Conservation (phyloP, 2,797 vertebrate species). For the Balearica regulorum region DNA sequence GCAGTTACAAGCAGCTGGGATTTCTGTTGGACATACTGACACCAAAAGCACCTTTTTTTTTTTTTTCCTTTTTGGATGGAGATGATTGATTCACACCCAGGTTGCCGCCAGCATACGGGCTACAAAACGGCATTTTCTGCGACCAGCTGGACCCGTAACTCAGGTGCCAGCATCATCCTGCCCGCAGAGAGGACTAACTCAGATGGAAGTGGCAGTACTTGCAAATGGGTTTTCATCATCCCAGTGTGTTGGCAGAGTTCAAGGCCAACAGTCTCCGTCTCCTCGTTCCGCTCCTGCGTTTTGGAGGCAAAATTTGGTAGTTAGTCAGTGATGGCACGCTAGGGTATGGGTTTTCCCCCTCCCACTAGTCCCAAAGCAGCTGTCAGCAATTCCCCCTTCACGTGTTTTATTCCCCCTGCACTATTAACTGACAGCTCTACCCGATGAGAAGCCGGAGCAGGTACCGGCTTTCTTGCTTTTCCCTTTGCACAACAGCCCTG, state of each 20-base stretch:
- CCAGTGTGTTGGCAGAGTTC: neutral
- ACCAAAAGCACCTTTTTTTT: neutral
- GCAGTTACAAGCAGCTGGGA: neutral
- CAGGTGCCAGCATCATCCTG: neutral
- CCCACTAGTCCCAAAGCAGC: neutral
- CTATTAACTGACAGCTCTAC: neutral
- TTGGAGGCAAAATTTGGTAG: neutral
- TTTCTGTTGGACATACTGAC: neutral
- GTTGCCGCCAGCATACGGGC: neutral
- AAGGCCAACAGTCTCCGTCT: neutral
- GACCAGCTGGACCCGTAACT: neutral
- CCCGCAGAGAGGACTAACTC: neutral
- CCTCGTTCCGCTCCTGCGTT: neutral
- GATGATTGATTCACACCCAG: neutral
- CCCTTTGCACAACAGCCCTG: neutral
- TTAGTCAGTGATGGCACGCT: neutral
- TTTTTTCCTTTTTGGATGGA: too few species aligned
- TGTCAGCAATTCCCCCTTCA: neutral
- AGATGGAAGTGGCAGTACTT: neutral
- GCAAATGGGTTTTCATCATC: neutral
- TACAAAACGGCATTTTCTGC: neutral
- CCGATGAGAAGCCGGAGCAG: neutral
- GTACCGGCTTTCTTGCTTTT: neutral
- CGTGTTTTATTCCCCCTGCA: neutral
- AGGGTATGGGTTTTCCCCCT: neutral